Conservation (phyloP, 1,140 invertebrate genomes). For the Drosophila elegans region DNA sequence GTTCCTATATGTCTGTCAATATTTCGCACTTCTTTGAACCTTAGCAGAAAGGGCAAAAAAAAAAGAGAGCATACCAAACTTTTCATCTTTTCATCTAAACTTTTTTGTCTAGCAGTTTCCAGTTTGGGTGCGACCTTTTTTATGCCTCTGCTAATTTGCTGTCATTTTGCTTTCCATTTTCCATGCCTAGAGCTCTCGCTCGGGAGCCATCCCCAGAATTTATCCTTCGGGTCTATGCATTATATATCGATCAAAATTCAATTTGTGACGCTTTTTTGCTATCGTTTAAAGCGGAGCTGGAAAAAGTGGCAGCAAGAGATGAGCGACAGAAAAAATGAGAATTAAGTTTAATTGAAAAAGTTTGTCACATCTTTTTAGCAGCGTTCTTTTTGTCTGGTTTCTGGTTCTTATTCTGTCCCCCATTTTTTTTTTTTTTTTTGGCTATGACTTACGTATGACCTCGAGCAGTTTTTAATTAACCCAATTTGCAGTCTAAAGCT, state of each 20-base stretch:
- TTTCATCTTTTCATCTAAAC: slow-evolving; percentile 45
- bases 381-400: slow-evolving; percentile 38
- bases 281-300: slow-evolving; percentile 55
- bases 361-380: slow-evolving; percentile 72
- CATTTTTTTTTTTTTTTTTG: too few species aligned
- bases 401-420: slow-evolving; percentile 15
- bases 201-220: background rate
- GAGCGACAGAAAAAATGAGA: slow-evolving; percentile 34
- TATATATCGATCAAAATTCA: slow-evolving; percentile 83
- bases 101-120: slow-evolving; percentile 35
- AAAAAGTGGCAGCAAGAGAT: slow-evolving; percentile 30
- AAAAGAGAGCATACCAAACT: slow-evolving; percentile 8
- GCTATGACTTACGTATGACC: slow-evolving; percentile 62
- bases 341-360: slow-evolving; percentile 82
- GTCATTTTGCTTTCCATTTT: slow-evolving; percentile 75
- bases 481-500: slow-evolving; percentile 71
- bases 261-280: slow-evolving; percentile 78
- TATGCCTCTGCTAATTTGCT: slow-evolving; percentile 71
- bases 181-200: slow-evolving; percentile 35
- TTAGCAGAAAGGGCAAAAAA: background rate
- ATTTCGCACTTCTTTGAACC: slow-evolving; percentile 36
- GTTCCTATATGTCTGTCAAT: slow-evolving; percentile 16
- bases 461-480: slow-evolving; percentile 80
- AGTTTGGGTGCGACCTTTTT: slow-evolving; percentile 62
- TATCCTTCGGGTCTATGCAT: slow-evolving; percentile 42